Conservation (phyloP, 1,140 invertebrate species). For the Pararge aegeria region DNA sequence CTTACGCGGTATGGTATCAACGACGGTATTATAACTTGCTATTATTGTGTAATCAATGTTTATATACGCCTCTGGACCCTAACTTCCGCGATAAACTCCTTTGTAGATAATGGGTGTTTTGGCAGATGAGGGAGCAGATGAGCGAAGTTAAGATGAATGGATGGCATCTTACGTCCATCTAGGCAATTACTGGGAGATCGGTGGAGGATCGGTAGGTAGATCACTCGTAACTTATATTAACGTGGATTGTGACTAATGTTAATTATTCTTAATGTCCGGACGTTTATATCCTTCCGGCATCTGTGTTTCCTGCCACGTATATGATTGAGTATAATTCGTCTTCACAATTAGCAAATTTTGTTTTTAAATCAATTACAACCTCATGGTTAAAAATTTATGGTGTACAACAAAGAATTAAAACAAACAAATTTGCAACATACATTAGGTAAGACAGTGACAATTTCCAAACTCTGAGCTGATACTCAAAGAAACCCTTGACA, state of each 20-base stretch:
- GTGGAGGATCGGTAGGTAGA: conserved; percentile 27
- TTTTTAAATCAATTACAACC: no score
- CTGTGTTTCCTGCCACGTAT: no score
- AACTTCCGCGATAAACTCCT: conserved; percentile 15
- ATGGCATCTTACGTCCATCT: conserved; percentile 30
- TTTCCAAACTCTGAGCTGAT: no score
- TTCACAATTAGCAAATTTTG: no score
- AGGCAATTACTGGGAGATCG: conserved; percentile 31
- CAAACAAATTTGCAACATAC: no score
- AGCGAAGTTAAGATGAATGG: conserved; percentile 35
- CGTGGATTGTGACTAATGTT: conserved; percentile 31
- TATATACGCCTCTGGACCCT: not conserved
- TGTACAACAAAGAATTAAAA: no score
- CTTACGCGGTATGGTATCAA: no score
- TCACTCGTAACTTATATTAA: conserved; percentile 27
- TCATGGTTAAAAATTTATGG: no score
- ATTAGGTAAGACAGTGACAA: no score
- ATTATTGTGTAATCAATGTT: not conserved
- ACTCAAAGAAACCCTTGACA: no score
- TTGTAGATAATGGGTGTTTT: conserved; percentile 24
- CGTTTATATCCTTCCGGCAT: not conserved
- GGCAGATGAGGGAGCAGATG: conserved; percentile 29
- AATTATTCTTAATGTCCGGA: conserved; percentile 20
- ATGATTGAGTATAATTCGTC: no score
- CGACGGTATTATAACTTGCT: conserved; percentile 11